A percentile compares a stretch with the other conserved stretches of the same genome.
Evolutionary conservation across 2,113 vertebrate species (phyloP).

Genomic region (Pollachius pollachius): DNA sequence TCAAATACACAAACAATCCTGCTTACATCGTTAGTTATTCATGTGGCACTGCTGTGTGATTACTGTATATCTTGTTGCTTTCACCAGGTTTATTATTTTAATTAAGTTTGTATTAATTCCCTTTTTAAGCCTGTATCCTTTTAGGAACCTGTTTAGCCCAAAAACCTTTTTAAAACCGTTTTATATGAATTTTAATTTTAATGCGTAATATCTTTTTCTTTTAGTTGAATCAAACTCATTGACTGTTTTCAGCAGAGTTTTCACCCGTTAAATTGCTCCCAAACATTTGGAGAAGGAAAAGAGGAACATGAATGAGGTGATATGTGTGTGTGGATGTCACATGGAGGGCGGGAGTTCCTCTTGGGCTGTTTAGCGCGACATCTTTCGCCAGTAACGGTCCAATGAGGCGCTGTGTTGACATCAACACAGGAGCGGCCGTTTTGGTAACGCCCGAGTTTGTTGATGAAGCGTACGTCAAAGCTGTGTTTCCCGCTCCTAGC

Average conservation of each 20-base stretch:
- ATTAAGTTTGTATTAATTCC: neutral
- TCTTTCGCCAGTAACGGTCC: conserved; percentile 42
- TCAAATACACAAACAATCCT: conserved; percentile 24
- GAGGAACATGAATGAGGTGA: conserved; percentile 56
- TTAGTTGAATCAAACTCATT: too few species aligned
- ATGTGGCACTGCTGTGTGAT: conserved; percentile 16
- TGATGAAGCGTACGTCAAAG: too few species aligned
- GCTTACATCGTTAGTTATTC: conserved; percentile 50
- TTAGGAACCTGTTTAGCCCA: too few species aligned
- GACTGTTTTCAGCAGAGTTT: too few species aligned
- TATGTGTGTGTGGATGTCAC: conserved; percentile 55
- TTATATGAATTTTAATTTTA: too few species aligned
- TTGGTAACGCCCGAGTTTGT: neutral
- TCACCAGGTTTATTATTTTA: neutral
- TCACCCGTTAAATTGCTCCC: too few species aligned
- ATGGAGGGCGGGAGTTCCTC: conserved; percentile 52
- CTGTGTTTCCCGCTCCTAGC: too few species aligned
- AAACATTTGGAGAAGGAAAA: conserved; percentile 3
- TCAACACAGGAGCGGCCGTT: conserved; percentile 4
- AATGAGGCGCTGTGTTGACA: neutral
- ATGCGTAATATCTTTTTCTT: too few species aligned
- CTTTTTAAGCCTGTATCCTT: too few species aligned
- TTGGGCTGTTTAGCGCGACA: conserved; percentile 35
- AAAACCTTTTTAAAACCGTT: too few species aligned
- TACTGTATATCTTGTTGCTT: too few species aligned